Base-by-base conservation (phyloP, 2,113 vertebrate species). In the Engraulis encrasicolus region DNA sequence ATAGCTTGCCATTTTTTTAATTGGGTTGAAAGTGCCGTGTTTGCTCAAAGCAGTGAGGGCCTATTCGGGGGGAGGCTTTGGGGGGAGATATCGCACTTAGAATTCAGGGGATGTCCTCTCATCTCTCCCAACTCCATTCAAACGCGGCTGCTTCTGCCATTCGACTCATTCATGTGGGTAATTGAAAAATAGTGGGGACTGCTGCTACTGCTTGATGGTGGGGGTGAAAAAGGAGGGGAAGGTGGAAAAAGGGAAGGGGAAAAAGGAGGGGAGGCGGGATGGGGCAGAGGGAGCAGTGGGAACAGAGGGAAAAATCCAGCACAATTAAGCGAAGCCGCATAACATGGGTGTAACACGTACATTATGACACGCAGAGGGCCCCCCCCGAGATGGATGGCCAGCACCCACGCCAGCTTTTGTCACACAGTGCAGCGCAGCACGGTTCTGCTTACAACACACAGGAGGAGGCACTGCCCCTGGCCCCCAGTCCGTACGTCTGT, bases 91-190 rank as follows among this genome's bases (percentile, higher is more conserved):
- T 71, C 31, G 61, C 61, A 71, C 34, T 71, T 34, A 71, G 27
- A n/a, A 71, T 71, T 34, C 61, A 71, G 61, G 31, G 61, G 27
- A 12, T 31, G 27, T 31, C 61, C 27, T 34, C 61, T 71, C 61
- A 71, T 71, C 61, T 71, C 61, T 71, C 61, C n/a, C 19, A 78
- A 31, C 79, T 81, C 80, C 79, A 84, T 88, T 61, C 77, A 78
- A n/a, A 61, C 19, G 23, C 80, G 14, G 80, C 82, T 66, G 40
- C 4, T 45, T 9, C 40, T 45, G 81, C 80, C 77, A n/a, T n/a
- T n/a, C 80, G 71, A 82, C 74, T 88, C 80, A 66, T 78, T 84
- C 71, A 85, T 80, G 82, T 81, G 80, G 50, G 78, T 82, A 88
- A 88, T 84, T 84, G 78, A 52, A 88, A 54, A 84, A 71, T 71